These are phyloP conservation scores for Nomada ruficornis DNA, from an alignment of 2,888 invertebrate species.

Conservation along the genomic window DNA sequence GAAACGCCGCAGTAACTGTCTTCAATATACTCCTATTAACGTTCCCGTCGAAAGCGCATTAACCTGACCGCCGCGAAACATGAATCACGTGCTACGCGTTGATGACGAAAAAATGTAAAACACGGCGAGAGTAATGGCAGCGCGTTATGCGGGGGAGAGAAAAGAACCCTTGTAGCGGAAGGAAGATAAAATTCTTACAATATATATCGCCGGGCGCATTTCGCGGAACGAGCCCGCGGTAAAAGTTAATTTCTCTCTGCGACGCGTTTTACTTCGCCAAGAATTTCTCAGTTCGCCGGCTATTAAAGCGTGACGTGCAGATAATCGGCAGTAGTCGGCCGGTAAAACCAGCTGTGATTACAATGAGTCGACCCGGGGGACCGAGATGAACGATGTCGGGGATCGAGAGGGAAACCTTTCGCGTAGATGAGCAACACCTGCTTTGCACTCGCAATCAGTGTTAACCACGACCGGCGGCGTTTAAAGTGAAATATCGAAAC, in stretches of 20 bases:
- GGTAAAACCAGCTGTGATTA: slow-evolving; percentile 18
- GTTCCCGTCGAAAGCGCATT: not conserved
- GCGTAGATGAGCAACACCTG: slow-evolving; percentile 11
- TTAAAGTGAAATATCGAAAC: slow-evolving; percentile 19
- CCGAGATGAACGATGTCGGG: not conserved
- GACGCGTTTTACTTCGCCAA: not conserved
- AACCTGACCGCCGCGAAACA: not conserved
- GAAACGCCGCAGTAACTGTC: not conserved
- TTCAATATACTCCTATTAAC: not conserved
- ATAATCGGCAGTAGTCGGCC: slow-evolving; percentile 16
- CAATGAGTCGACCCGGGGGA: slow-evolving; percentile 3
- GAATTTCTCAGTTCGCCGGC: not conserved
- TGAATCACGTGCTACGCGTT: not conserved
- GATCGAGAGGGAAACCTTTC: slow-evolving; percentile 10
- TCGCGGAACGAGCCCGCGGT: not conserved
- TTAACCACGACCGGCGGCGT: not conserved
- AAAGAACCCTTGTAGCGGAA: not conserved
- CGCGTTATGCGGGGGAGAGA: not conserved
- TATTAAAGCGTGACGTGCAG: slow-evolving; percentile 18
- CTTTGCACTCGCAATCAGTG: slow-evolving; percentile 3
- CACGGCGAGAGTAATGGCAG: not conserved
- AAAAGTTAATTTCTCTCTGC: not conserved
- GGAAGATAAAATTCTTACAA: slow-evolving; percentile 11
- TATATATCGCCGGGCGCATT: not conserved
- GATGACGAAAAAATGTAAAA: not conserved